Base-by-base conservation (phyloP, 1,140 invertebrate species). In the Nautilus pompilius region DNA sequence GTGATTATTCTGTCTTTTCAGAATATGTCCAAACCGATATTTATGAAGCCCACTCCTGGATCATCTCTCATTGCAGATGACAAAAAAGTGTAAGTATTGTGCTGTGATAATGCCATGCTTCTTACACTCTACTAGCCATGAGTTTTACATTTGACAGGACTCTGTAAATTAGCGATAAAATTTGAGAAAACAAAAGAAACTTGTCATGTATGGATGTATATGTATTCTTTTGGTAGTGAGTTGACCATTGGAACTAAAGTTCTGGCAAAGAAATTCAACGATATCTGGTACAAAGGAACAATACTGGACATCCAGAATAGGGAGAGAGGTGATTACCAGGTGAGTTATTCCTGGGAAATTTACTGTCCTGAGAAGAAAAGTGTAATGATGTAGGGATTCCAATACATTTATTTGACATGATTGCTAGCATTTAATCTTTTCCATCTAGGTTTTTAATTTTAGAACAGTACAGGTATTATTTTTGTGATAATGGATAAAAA, bases 241-340 rank as follows among this genome's bases (percentile, higher is more conserved):
- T 55, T 74, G 1, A 65, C 61, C 30, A 48, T 65, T 24, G 67
- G 70, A 22, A 60, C 49, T 29, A 72, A 70, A 30, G 66, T 79
- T 1, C 62, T 75, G 22, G 71, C 60, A 3, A 73, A 73, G 34
- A 74, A 76, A 46, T 60, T 62, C 26, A 73, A 75, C 68, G 77
- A 79, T 51, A 70, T 79, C 8, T 79, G 77, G 77, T 75, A 79
- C 63, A 64, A 61, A 51, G 77, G 72, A 20, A 65, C 62, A 17
- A 60, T 79, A 17, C 56, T 60, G 20, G 72, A 76, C 22, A 63
- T 79, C 2, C 29, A 41, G 1, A 41, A 63, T 8, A 62, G 56
- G 58, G 20, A 33, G 15, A 36, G 26, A 56, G 33, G n/a, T 41
- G 8, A n/a, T n/a, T n/a, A 41, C 8, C 36, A 41, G 36, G 8